Evolutionary conservation across 2,797 vertebrate genomes (phyloP), one percentile per base, ranked within the genome.

Genomic region (Lagodon rhomboides): DNA sequence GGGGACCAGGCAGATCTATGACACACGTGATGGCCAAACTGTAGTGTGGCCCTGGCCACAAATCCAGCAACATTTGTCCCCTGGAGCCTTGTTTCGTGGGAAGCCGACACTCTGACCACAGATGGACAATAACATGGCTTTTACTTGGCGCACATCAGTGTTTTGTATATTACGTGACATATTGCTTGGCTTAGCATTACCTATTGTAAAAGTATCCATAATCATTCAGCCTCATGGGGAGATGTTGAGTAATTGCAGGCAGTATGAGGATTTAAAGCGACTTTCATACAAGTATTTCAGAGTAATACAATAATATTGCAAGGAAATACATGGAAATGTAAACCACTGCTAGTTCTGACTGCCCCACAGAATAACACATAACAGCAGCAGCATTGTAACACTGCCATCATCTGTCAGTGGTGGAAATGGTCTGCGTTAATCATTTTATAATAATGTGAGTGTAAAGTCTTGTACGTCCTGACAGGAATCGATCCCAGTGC

Each of bases 1-100:
- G 82, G 75, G 82, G 77, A 90, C 72, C 25, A 11, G 71, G 73
- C 73, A 82, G 86, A 91, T 83, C 88, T 82, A 77, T 87, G 92
- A 91, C 91, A 91, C 79, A 87, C 79, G 62, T 46, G 46, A 87
- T 59, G 85, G 83, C 83, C 87, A 85, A 85, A 88, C 82, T 87
- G 78, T 85, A 87, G 85, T 85, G 87, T 87, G 86, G 86, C 89
- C 87, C 71, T 80, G 75, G 85, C 91, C 90, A 56, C 91, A 91
- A 84, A 79, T 85, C 69, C 85, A 84, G 73, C 84, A 86, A 84
- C 82, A 75, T 85, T 86, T 87, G 77, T 87, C 85, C 88, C 73
- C 81, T 61, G 73, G 84, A 77, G 74, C 60, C 84, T 80, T 76
- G 83, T 87, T 88, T 92, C 81, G 30, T 87, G 79, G 84, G 82